These are phyloP conservation scores for Apoda limacodes DNA, from an alignment of 2,888 invertebrate genomes.

Conservation along the genomic window DNA sequence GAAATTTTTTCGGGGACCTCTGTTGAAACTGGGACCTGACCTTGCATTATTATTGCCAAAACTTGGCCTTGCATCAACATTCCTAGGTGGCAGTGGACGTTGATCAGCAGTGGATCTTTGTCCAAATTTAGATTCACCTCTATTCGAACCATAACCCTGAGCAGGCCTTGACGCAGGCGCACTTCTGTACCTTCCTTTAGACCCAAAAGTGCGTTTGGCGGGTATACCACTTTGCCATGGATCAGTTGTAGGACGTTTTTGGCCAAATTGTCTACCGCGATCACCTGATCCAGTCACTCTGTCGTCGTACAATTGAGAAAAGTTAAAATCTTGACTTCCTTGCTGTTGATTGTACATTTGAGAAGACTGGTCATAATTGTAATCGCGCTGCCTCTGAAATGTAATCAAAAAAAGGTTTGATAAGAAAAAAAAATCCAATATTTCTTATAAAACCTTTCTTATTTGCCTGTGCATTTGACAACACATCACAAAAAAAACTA, in stretches of 20 bases:
- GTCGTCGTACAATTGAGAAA: constrained; percentile 28
- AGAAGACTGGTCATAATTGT: constrained; percentile 24
- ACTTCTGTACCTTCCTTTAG: constrained; percentile 6
- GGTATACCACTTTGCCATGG: background rate
- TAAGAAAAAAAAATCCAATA: background rate
- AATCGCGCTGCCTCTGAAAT: constrained; percentile 38
- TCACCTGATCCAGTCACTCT: constrained; percentile 9
- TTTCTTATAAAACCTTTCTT: background rate
- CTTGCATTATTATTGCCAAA: constrained; percentile 20
- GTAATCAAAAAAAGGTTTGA: constrained; percentile 22
- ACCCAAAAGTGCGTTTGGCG: background rate
- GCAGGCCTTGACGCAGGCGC: constrained; percentile 15
- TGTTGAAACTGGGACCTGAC: constrained; percentile 13
- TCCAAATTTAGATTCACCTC: constrained; percentile 14
- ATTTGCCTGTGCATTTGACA: background rate
- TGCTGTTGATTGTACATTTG: constrained; percentile 24
- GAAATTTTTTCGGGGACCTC: constrained; percentile 22
- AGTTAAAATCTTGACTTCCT: constrained; percentile 20
- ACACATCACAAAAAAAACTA: no score
- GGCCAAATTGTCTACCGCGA: constrained; percentile 10
- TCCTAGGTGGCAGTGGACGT: constrained; percentile 14
- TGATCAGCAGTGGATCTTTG: constrained; percentile 7
- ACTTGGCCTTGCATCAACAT: constrained; percentile 17
- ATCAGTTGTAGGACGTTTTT: constrained; percentile 7
- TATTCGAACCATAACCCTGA: constrained; percentile 5